A percentile compares a stretch with the other conserved stretches of the same genome.
Evolutionary conservation across 2,113 vertebrate species (phyloP).

Genomic region (Eubucco bourcierii): DNA sequence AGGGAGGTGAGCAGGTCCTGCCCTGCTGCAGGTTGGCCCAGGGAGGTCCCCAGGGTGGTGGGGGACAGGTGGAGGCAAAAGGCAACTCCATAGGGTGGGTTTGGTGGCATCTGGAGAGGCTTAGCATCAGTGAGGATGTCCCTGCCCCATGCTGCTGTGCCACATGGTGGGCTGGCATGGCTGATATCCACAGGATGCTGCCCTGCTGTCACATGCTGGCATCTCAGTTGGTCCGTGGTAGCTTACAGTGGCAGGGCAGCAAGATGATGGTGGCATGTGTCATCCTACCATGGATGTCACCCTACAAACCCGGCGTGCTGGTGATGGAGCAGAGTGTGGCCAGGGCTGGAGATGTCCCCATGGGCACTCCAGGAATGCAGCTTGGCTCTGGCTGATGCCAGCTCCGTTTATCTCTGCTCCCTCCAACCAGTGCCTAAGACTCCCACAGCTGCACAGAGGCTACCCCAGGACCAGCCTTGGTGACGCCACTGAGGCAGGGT

Average conservation of each 20-base stretch:
- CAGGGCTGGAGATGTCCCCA: not conserved
- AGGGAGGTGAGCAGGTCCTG: not conserved
- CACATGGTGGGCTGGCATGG: not conserved
- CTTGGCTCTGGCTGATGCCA: not conserved
- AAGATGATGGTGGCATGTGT: not conserved
- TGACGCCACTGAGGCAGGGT: accelerated
- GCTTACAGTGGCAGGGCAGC: no score
- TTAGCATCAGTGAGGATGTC: not conserved
- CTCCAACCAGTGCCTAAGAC: accelerated
- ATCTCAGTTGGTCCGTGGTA: not conserved
- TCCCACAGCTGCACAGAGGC: accelerated
- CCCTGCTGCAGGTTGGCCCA: accelerated
- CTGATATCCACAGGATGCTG: not conserved
- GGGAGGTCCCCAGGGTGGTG: not conserved
- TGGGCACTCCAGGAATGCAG: not conserved
- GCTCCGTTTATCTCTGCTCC: not conserved
- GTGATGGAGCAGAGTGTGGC: not conserved
- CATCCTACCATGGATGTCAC: not conserved
- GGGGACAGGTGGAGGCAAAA: not conserved
- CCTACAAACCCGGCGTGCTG: not conserved
- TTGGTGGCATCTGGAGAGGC: not conserved
- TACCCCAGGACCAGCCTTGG: not conserved
- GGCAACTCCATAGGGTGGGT: not conserved
- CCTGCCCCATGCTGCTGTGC: accelerated
- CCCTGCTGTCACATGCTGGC: accelerated